Base-by-base conservation (phyloP, 53 echinoderm and acorn worm genomes). In the Antedon mediterranea region DNA sequence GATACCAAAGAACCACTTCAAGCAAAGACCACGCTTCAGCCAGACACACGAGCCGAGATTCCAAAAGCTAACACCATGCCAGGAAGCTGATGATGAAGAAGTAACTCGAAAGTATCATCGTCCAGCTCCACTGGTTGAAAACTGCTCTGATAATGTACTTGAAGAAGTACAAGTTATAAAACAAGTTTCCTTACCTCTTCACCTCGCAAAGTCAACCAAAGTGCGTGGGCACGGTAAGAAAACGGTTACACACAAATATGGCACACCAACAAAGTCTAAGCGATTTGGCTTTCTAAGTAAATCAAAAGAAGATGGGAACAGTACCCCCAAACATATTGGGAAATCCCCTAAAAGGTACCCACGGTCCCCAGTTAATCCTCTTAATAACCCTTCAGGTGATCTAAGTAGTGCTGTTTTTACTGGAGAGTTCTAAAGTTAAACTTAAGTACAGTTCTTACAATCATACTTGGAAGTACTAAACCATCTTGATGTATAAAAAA, bases 281-380 rank as follows among this genome's bases (percentile, higher is more conserved):
- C 28, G n/a, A 0, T 23, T 42, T 23, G 31, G 29, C 11, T 71
- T 72, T 43, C 30, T n/a, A 28, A 28, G 43, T 30, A 71, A 71
- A 71, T 28, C 79, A 71, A 72, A 33, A 5, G 28, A 79, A 72
- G 72, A 72, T 42, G 30, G 76, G 71, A 31, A 85, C 70, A 32
- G 71, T 76, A 43, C 71, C 57, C 20, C 72, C 73, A 29, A 74
- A 32, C 13, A 86, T 82, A 81, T 83, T 85, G 34, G 34, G 30
- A 90, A 75, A 71, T 76, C 80, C 30, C 88, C 88, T 30, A 93
- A 87, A 78, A 71, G 78, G 14, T 86, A 90, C 73, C 93, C 88
- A 8, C 82, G 90, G 26, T 93, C 93, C 8, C 93, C 93, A 31
- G 76, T 43, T 80, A 93, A 91, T 75, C 93, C 93, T 30, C 76